phyloP scores from a whole-genome alignment of 2,113 vertebrate genomes.

The Myrmecobius fasciatus region DNA sequence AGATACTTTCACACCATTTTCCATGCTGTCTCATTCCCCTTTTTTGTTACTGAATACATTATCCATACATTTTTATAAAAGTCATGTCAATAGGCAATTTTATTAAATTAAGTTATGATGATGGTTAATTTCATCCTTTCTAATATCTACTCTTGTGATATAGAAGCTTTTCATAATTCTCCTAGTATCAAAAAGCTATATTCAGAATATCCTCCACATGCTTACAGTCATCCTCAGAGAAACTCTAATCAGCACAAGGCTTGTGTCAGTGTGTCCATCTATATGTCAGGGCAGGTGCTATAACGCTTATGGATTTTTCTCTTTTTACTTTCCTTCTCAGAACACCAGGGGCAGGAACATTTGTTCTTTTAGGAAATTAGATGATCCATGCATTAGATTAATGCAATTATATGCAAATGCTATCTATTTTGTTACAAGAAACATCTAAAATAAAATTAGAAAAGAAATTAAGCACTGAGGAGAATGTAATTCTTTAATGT shows the following conservation, averaged over 20 bases:
- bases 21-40: neutral
- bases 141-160: neutral
- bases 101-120: conserved; percentile 1
- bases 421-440: conserved; percentile 9
- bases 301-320: neutral
- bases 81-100: conserved; percentile 18
- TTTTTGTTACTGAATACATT: neutral
- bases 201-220: conserved; percentile 20
- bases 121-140: neutral
- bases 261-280: neutral
- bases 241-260: neutral
- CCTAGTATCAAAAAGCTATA: neutral
- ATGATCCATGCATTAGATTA: conserved; percentile 1
- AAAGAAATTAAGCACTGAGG: neutral
- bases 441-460: neutral
- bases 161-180: conserved; percentile 14
- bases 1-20: neutral
- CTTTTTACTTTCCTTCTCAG: neutral
- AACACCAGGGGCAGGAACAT: conserved; percentile 41
- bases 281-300: neutral
- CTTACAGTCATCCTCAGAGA: conserved; percentile 12
- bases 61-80: neutral
- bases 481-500: conserved; percentile 12
- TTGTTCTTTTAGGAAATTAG: conserved; percentile 6
- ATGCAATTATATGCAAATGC: neutral